Evolutionary conservation across 1,140 invertebrate genomes (phyloP).

Genomic region (Matsumurasca onukii): DNA sequence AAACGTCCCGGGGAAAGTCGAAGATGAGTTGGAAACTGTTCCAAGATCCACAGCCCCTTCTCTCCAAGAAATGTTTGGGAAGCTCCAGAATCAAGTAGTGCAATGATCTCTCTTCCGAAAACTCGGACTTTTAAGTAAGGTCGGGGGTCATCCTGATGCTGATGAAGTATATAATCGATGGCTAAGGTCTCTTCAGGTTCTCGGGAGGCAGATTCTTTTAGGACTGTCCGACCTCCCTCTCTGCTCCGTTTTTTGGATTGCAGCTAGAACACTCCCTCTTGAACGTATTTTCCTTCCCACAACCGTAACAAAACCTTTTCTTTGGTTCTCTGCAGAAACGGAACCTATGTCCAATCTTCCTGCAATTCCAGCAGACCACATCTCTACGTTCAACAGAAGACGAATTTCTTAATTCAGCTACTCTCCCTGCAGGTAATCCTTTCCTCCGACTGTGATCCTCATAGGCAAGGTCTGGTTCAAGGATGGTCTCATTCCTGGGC

Average conservation of each 20-base stretch:
- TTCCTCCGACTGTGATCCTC: neutral
- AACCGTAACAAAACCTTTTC: slow-evolving; percentile 1
- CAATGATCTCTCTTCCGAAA: neutral
- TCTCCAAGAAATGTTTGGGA: neutral
- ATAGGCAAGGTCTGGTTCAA: slow-evolving; percentile 22
- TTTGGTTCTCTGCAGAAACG: neutral
- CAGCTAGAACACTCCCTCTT: neutral
- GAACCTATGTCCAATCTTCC: neutral
- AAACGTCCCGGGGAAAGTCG: neutral
- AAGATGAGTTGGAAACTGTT: neutral
- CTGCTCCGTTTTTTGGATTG: neutral
- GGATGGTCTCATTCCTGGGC: neutral
- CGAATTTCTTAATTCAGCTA: neutral
- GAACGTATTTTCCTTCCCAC: neutral
- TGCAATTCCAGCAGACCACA: slow-evolving; percentile 8
- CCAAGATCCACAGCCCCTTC: neutral
- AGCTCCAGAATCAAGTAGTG: neutral
- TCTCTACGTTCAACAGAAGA: neutral
- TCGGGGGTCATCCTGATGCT: neutral
- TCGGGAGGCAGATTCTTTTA: neutral
- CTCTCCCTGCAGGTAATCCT: neutral
- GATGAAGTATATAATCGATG: slow-evolving; percentile 4
- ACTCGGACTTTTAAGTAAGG: slow-evolving; percentile 11
- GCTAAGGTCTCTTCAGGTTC: neutral
- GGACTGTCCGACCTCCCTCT: neutral